Evolutionary conservation across 2,888 invertebrate species (phyloP), one percentile per base, ranked within the genome.

Genomic region (Petrolisthes manimaculis): DNA sequence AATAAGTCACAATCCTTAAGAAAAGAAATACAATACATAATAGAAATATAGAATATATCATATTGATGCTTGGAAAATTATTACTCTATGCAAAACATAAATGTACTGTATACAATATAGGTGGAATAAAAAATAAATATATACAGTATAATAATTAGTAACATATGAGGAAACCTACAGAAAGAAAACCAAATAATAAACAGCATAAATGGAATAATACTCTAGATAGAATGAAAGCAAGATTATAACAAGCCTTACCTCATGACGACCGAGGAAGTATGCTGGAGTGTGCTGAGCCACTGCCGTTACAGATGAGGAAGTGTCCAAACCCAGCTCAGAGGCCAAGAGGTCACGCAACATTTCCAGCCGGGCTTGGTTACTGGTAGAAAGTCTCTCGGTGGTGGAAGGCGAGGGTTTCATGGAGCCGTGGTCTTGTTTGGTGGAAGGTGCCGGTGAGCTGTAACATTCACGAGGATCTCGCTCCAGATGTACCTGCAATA

Each of bases 401-500:
- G 18, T 61, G 21, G 71, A 14, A 71, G 71, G 6, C 6, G 71
- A n/a, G 14, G 71, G 71, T 6, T 12, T 71, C 61, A 61, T 9
- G 18, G 55, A 5, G 51, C 51, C 67, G n/a, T 61, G 81, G 71
- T n/a, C 21, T 12, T 14, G 71, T 6, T 12, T 12, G 18, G 14
- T n/a, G 6, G 21, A 6, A 6, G 21, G 6, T n/a, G 6, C n/a
- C n/a, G 21, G 71, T 14, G 69, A 67, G 5, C 69, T 53, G 53
- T 56, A 71, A 69, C 85, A 85, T 37, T 87, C 81, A 56, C 56
- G 56, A 4, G 88, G 89, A 51, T 89, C 90, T 37, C 86, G 84
- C 83, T 90, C 90, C 56, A 90, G 61, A 71, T 90, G 90, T 14
- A 90, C 90, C 89, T 87, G 83, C 37, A 37, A 37, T 37, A 37